Evolutionary conservation across 1,140 invertebrate genomes (phyloP).

Genomic region (Pseudomyrmex cubaensis): DNA sequence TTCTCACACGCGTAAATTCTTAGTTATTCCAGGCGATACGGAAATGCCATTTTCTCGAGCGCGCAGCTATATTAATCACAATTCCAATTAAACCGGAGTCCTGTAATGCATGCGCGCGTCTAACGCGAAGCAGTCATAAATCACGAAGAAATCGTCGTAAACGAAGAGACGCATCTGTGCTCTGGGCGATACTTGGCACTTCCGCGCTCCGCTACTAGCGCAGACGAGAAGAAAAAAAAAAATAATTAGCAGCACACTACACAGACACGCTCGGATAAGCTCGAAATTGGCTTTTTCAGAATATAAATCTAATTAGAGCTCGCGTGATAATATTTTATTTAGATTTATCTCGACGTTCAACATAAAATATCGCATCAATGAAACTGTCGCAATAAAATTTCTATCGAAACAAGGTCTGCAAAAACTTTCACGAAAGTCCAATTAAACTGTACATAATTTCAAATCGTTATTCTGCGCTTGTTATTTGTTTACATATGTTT

Average conservation of each 20-base stretch:
- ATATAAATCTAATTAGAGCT: background rate
- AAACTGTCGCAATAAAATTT: constrained; percentile 5
- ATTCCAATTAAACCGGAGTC: constrained; percentile 69
- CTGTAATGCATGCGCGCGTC: constrained; percentile 63
- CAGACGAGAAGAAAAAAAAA: constrained; percentile 5
- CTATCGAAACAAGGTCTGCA: background rate
- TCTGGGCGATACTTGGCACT: constrained; percentile 20
- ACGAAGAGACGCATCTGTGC: constrained; percentile 13
- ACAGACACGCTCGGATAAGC: background rate
- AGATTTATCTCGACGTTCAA: background rate
- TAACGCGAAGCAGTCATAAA: constrained; percentile 66
- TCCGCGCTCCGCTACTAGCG: background rate
- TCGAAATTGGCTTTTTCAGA: background rate
- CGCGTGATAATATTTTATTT: too few species aligned
- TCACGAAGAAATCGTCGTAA: constrained; percentile 38
- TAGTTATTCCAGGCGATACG: constrained; percentile 51
- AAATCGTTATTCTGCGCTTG: background rate
- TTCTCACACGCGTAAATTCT: background rate
- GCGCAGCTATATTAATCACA: constrained; percentile 68
- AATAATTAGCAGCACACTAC: constrained; percentile 7
- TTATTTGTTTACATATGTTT: constrained; percentile 5
- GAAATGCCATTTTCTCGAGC: constrained; percentile 24
- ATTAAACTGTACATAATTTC: background rate
- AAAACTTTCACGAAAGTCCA: background rate
- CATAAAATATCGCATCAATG: constrained; percentile 11